Percentiles rank a stretch among this genome's conserved stretches.
These are phyloP conservation scores for Hyposoter didymator DNA, from an alignment of 2,888 invertebrate genomes.

Conservation along the genomic window DNA sequence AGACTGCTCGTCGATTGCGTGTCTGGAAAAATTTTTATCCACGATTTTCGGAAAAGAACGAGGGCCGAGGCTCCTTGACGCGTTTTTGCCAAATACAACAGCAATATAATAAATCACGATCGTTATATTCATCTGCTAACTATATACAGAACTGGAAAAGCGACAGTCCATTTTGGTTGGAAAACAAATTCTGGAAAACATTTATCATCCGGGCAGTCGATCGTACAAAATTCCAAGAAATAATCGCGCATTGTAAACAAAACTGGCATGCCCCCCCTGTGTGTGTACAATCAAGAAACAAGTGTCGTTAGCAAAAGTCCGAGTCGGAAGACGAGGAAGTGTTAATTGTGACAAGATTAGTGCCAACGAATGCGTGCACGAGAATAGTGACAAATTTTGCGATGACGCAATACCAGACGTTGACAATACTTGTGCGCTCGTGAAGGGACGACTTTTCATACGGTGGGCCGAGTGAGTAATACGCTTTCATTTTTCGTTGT, in stretches of 20 bases:
- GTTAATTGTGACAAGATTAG: constrained; percentile 68
- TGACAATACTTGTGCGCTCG: constrained; percentile 39
- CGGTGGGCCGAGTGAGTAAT: constrained; percentile 42
- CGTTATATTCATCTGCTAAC: too few species aligned
- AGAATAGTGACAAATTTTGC: constrained; percentile 37
- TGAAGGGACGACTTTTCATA: constrained; percentile 37
- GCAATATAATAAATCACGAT: too few species aligned
- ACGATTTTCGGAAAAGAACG: too few species aligned
- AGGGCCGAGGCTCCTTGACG: too few species aligned
- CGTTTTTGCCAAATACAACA: too few species aligned
- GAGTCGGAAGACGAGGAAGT: constrained; percentile 69
- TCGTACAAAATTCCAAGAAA: not conserved
- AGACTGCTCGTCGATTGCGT: too few species aligned
- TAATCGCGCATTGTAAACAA: not conserved
- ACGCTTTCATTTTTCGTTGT: constrained; percentile 18
- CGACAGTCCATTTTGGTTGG: not conserved
- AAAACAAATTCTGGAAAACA: too few species aligned
- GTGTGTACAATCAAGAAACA: not conserved
- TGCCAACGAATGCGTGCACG: constrained; percentile 54
- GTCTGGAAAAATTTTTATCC: too few species aligned
- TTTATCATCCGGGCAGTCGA: not conserved
- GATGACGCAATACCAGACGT: constrained; percentile 66
- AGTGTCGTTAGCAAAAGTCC: not conserved
- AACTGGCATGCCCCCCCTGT: not conserved
- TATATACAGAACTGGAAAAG: too few species aligned